Base-by-base conservation (phyloP, 1,140 invertebrate species). In the Araneus ventricosus region DNA sequence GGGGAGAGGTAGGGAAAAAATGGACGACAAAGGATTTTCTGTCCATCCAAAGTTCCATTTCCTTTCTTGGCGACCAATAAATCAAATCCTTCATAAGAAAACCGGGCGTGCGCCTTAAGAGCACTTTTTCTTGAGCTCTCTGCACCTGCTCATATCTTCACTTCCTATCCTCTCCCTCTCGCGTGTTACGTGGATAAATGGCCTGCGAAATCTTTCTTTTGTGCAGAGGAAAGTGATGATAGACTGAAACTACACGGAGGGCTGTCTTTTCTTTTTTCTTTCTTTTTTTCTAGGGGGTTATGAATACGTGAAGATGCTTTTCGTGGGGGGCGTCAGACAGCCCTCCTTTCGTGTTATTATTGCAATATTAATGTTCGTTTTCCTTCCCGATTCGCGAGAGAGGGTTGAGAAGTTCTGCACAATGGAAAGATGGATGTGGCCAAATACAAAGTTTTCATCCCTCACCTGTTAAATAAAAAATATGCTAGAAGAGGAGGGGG, bases 281-380 rank as follows among this genome's bases (percentile, higher is more conserved):
- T 63, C 61, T 20, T 70, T 37, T 37, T 75, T 27, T 30, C 4
- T 14, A n/a, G 14, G 22, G 34, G 70, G 70, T 20, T 75, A 75
- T 75, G 59, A 63, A 63, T 63, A 41, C 14, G 20, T 30, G 37
- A 24, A 24, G 24, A 27, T 41, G 20, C 39, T 63, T 88, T 70
- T n/a, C n/a, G n/a, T 27, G 45, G 30, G 61, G 34, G 41, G 61
- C 45, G 45, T 52, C 45, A 63, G 86, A 70, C 59, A 70, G 86
- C 86, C 45, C 30, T 34, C 70, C 30, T 75, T n/a, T 41, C 75
- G 57, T 22, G 90, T 85, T 84, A 79, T 91, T 91, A 91, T 91
- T 91, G 90, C 80, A 85, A 85, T 91, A 91, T 91, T 91, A 91
- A 91, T 91, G 90, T 91, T 67, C 82, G 90, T 91, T 91, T 91